Percentiles rank a stretch among this genome's conserved stretches.
Evolutionary conservation across 1,140 invertebrate species (phyloP).

Genomic region (Leptinotarsa texana): DNA sequence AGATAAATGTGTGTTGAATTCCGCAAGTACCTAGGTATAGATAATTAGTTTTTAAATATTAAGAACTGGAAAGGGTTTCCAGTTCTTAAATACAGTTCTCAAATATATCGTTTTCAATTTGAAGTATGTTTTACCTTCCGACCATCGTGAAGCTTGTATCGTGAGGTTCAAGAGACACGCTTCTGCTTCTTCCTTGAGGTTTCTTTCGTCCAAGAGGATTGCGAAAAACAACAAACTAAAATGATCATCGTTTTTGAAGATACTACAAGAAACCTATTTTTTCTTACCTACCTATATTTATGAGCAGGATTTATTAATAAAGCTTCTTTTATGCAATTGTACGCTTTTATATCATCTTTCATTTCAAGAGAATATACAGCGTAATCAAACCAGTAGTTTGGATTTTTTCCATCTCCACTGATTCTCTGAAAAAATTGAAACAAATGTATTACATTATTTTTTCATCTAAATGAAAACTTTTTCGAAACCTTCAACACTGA

Average conservation of each 20-base stretch:
- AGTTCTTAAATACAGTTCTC: too few relatives aligned
- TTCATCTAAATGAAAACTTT: too few relatives aligned
- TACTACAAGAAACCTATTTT: background rate
- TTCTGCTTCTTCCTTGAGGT: constrained; percentile 40
- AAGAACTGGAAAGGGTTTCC: too few relatives aligned
- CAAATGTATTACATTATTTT: background rate
- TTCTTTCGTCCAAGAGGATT: constrained; percentile 39
- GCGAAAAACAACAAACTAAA: constrained; percentile 40
- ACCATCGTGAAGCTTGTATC: constrained; percentile 38
- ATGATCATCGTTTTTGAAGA: background rate
- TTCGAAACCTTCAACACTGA: too few relatives aligned
- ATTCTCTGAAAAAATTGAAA: constrained; percentile 21
- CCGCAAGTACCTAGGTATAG: too few relatives aligned
- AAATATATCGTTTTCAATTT: too few relatives aligned
- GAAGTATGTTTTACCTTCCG: constrained; percentile 33
- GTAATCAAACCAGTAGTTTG: constrained; percentile 46
- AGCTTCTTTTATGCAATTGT: constrained; percentile 45
- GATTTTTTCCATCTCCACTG: constrained; percentile 25
- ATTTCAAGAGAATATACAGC: constrained; percentile 47
- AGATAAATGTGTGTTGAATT: too few relatives aligned
- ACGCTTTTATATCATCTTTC: constrained; percentile 36
- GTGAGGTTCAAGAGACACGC: constrained; percentile 44
- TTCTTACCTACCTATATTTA: constrained; percentile 38
- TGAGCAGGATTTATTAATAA: constrained; percentile 38
- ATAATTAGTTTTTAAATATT: too few relatives aligned